Base-by-base conservation (phyloP, 2,888 invertebrate species). In the Antheraea assamensis region DNA sequence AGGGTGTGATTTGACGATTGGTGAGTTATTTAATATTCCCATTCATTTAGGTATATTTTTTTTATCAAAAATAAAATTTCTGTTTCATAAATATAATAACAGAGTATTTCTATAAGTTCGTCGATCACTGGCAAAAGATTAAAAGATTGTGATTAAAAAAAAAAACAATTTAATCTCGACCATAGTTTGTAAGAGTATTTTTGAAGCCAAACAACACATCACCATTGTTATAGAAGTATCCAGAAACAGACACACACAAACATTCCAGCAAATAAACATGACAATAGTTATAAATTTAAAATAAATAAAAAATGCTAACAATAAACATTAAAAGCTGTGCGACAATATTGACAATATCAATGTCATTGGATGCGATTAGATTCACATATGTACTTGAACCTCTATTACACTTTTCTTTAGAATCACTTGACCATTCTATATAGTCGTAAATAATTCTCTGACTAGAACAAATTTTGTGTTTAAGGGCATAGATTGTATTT, bases 1-100 rank as follows among this genome's bases (percentile, higher is more conserved):
- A 30, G 27, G 27, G 13, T 30, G 27, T 78, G 76, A 81, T 77
- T 77, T 76, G 74, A 78, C 76, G 66, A 58, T 66, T 74, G 71
- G 68, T 47, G 35, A 73, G 70, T 74, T 71, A 10, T 24, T 74
- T 74, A 72, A 72, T 19, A 55, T 61, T 64, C 30, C 35, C 21
- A 13, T 74, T 73, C 76, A 35, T 61, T 30, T 30, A 27, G 3
- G 15, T 30, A 30, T 13, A 30, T 30, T 64, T 3, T 27, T 30
- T 64, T 64, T 64, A 58, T 58, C 2, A 24, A 58, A 21, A 5
- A 13, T 21, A 24, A 58, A 10, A 24, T 7, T 42, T 42, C 8
- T 5, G 10, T 10, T 10, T 58, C n/a, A 55, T n/a, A n/a, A 3
- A 58, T 58, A 24, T 13, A 24, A 24, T 24, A 58, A 10, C 52